phyloP scores from a whole-genome alignment of 2,888 invertebrate species.

The Drosophila subsilvestris region DNA sequence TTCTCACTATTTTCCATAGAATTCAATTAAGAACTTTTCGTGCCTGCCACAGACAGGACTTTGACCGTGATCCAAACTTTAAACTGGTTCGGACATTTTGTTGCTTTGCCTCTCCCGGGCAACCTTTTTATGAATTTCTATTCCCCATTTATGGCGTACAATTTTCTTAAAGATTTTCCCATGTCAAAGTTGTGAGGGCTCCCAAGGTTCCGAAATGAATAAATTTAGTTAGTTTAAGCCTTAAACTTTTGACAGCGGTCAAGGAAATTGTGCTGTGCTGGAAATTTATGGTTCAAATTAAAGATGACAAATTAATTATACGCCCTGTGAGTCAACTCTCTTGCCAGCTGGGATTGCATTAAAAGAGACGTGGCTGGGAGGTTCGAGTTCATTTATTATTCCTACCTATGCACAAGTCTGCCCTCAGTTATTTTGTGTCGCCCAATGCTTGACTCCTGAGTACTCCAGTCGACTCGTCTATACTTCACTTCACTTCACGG shows the following conservation, averaged over 20 bases:
- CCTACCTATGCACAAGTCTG: constrained; percentile 5
- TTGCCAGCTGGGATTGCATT: constrained; percentile 26
- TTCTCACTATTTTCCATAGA: constrained; percentile 61
- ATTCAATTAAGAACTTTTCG: constrained; percentile 74
- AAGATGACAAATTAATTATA: constrained; percentile 71
- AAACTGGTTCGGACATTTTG: constrained; percentile 52
- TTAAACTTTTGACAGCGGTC: constrained; percentile 63
- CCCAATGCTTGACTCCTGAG: constrained; percentile 37
- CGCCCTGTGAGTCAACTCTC: constrained; percentile 38
- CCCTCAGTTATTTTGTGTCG: neutral
- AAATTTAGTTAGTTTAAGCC: constrained; percentile 45
- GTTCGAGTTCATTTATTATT: constrained; percentile 55
- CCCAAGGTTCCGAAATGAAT: constrained; percentile 40
- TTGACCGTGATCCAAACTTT: constrained; percentile 25
- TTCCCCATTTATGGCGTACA: constrained; percentile 15
- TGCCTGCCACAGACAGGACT: constrained; percentile 36
- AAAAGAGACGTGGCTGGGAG: constrained; percentile 47
- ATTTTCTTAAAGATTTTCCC: constrained; percentile 30
- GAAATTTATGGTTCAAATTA: constrained; percentile 66
- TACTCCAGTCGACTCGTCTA: constrained; percentile 27
- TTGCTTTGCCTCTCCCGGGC: constrained; percentile 31
- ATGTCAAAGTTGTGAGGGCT: constrained; percentile 17
- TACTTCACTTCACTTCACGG: constrained; percentile 49
- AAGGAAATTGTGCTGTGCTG: constrained; percentile 38
- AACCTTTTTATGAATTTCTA: constrained; percentile 20